A percentile compares a stretch with the other conserved stretches of the same genome.
Evolutionary conservation across 2,113 vertebrate species (phyloP).

Genomic region (Phainopepla nitens): DNA sequence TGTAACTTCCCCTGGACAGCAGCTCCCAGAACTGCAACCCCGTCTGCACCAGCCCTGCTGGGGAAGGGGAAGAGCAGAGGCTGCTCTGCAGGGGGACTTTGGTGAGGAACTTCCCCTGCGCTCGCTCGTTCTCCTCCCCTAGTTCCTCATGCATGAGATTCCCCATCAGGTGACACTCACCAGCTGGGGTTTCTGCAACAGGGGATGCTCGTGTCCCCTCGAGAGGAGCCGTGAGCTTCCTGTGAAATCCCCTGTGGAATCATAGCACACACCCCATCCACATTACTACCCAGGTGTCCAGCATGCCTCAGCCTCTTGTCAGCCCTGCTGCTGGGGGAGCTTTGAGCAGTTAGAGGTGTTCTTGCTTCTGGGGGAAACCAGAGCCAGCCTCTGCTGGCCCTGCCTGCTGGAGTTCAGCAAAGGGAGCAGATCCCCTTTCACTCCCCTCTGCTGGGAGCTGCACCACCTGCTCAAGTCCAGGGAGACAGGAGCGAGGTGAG

Average conservation of each 20-base stretch:
- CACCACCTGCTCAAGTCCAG: not conserved
- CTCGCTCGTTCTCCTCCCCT: not conserved
- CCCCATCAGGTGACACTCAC: not conserved
- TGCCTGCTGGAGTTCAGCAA: not conserved
- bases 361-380: not conserved
- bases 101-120: not conserved
- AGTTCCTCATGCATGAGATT: not conserved
- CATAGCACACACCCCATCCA: not conserved
- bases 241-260: not conserved
- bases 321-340: not conserved
- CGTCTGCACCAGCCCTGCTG: not conserved
- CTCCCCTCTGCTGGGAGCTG: not conserved
- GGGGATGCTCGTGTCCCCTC: not conserved
- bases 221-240: not conserved
- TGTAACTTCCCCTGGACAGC: constrained; percentile 1
- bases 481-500: not conserved
- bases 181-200: not conserved
- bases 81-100: not conserved
- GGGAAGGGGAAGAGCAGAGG: not conserved
- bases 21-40: not conserved
- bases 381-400: not conserved
- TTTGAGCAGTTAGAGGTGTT: not conserved
- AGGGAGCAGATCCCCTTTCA: accelerated
- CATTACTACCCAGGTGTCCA: accelerated
- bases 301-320: accelerated